Conservation (phyloP, 2,113 vertebrate genomes). For the Sula dactylatra region DNA sequence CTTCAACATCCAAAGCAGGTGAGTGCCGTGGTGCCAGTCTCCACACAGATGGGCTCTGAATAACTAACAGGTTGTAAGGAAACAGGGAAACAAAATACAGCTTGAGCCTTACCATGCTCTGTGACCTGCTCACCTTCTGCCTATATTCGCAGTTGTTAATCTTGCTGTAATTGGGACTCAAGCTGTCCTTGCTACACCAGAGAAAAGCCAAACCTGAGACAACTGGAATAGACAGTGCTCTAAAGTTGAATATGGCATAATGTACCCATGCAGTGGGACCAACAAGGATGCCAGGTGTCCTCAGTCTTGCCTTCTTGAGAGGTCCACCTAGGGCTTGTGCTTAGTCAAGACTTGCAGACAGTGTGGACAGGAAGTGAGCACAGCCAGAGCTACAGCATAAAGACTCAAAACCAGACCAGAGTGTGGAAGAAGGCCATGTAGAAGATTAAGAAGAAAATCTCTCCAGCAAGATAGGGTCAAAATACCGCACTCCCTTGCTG, state of each 20-base stretch:
- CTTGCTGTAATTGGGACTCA: background rate
- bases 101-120: background rate
- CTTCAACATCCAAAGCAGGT: background rate
- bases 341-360: background rate
- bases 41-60: background rate
- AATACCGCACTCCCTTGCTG: background rate
- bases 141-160: background rate
- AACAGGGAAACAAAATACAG: background rate
- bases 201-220: background rate
- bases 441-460: background rate
- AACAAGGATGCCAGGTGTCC: background rate
- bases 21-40: background rate
- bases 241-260: background rate
- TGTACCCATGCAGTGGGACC: background rate
- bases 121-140: background rate
- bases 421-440: background rate
- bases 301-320: background rate
- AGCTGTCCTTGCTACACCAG: background rate
- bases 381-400: background rate
- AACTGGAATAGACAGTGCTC: background rate
- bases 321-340: background rate
- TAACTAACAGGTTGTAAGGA: background rate
- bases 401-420: background rate
- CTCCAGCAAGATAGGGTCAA: background rate
- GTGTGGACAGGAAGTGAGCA: background rate